phyloP scores from a whole-genome alignment of 2,113 vertebrate genomes.

The Arenaria interpres region DNA sequence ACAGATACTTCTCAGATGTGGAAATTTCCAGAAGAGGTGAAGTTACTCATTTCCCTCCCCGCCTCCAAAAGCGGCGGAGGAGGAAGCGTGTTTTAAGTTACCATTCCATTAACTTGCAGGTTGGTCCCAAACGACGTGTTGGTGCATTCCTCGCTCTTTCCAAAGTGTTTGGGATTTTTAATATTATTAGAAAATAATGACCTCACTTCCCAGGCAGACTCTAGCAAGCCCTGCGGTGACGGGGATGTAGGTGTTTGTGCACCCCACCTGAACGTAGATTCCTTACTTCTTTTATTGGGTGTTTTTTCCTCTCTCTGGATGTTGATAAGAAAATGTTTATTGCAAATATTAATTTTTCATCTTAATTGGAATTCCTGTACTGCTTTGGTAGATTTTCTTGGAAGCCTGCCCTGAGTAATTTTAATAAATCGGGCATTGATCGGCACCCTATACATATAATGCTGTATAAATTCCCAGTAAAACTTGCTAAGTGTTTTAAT shows the following conservation, averaged over 20 bases:
- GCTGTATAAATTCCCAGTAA: slow-evolving; percentile 7
- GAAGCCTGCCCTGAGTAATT: not conserved
- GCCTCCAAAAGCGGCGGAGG: not conserved
- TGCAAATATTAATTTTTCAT: not conserved
- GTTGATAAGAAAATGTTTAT: not conserved
- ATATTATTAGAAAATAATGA: not conserved
- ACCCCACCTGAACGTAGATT: not conserved
- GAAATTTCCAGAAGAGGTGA: too few relatives aligned
- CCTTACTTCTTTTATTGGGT: not conserved
- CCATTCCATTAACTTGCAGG: not conserved
- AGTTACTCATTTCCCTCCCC: too few relatives aligned
- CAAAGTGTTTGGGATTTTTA: not conserved
- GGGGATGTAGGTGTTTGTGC: not conserved
- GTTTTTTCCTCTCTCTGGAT: not conserved
- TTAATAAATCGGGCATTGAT: not conserved
- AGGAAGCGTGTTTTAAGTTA: not conserved
- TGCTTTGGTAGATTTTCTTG: not conserved
- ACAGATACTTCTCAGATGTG: not conserved
- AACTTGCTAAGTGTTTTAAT: slow-evolving; percentile 27
- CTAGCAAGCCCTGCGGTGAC: fast-evolving
- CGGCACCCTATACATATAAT: not conserved
- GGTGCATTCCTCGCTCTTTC: not conserved
- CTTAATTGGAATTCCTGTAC: not conserved
- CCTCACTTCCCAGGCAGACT: not conserved
- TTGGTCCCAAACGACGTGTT: not conserved